These are phyloP conservation scores for Ruditapes philippinarum DNA, from an alignment of 1,140 invertebrate species.

Conservation along the genomic window DNA sequence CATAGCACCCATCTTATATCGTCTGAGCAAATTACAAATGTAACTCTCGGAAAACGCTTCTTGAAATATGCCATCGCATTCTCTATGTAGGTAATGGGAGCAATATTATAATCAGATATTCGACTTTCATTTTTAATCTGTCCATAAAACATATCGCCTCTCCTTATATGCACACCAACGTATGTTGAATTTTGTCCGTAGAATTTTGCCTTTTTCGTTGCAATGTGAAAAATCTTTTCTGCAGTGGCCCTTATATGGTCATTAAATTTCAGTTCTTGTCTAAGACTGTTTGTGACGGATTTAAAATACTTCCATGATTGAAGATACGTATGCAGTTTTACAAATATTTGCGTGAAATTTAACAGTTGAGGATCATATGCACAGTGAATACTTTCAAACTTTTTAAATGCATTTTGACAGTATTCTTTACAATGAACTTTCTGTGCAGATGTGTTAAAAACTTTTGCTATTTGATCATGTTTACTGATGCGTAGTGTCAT, in stretches of 20 bases:
- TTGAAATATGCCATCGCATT: conserved; percentile 66
- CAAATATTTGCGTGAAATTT: conserved; percentile 48
- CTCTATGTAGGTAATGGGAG: conserved; percentile 64
- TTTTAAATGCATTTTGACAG: neutral
- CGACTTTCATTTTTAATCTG: neutral
- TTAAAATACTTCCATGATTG: conserved; percentile 80
- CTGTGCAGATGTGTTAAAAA: conserved; percentile 58
- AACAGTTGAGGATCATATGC: conserved; percentile 66
- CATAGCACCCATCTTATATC: conserved; percentile 57
- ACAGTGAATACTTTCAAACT: conserved; percentile 61
- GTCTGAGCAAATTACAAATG: conserved; percentile 72
- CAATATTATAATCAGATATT: conserved; percentile 52
- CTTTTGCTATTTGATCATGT: conserved; percentile 11
- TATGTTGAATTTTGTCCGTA: conserved; percentile 42
- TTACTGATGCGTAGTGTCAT: conserved; percentile 61
- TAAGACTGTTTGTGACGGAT: conserved; percentile 57
- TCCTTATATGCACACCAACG: conserved; percentile 77
- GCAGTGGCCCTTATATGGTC: conserved; percentile 56
- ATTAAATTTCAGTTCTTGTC: conserved; percentile 72
- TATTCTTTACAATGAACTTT: neutral
- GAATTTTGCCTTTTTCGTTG: conserved; percentile 29
- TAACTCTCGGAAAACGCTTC: conserved; percentile 27
- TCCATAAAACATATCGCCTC: conserved; percentile 74
- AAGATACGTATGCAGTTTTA: conserved; percentile 68
- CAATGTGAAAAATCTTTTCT: conserved; percentile 1